These are phyloP conservation scores for Phacellophora camtschatica DNA, from an alignment of 30 jellyfish, hydroid and myxozoan genomes.

Conservation along the genomic window DNA sequence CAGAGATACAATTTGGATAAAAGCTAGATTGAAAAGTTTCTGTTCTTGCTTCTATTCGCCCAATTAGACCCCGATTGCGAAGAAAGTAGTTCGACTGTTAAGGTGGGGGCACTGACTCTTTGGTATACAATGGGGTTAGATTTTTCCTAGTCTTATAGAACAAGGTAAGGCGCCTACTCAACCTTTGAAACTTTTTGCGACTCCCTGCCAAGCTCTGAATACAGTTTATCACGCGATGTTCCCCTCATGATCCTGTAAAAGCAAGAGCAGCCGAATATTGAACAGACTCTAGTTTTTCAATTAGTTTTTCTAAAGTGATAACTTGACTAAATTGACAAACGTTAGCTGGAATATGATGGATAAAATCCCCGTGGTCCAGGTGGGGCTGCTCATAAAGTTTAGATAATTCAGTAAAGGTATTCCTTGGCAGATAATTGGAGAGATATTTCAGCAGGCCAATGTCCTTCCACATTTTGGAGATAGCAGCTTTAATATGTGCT, in stretches of 20 bases:
- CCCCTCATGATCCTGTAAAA: constrained; percentile 36
- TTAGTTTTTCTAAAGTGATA: background rate
- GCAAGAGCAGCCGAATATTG: constrained; percentile 44
- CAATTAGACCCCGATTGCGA: no score
- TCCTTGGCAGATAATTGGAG: constrained; percentile 72
- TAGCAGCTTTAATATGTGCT: constrained; percentile 21
- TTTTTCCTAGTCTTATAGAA: background rate
- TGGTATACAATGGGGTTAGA: background rate
- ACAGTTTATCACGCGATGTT: constrained; percentile 16
- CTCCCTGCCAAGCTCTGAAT: constrained; percentile 35
- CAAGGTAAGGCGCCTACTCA: background rate
- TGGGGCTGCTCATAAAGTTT: constrained; percentile 66
- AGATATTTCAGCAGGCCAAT: constrained; percentile 70
- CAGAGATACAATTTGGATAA: no score
- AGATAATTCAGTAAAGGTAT: constrained; percentile 41
- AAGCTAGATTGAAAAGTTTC: no score
- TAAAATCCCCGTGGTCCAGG: constrained; percentile 65
- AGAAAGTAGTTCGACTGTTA: background rate
- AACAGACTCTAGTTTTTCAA: constrained; percentile 11
- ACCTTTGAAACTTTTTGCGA: constrained; percentile 7
- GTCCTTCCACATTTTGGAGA: constrained; percentile 45
- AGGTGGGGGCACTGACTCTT: background rate
- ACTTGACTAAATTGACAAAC: constrained; percentile 12
- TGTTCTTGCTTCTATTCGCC: no score
- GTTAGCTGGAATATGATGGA: constrained; percentile 57